Evolutionary conservation across 2,888 invertebrate genomes (phyloP).

Genomic region (Teleiodes luculella): DNA sequence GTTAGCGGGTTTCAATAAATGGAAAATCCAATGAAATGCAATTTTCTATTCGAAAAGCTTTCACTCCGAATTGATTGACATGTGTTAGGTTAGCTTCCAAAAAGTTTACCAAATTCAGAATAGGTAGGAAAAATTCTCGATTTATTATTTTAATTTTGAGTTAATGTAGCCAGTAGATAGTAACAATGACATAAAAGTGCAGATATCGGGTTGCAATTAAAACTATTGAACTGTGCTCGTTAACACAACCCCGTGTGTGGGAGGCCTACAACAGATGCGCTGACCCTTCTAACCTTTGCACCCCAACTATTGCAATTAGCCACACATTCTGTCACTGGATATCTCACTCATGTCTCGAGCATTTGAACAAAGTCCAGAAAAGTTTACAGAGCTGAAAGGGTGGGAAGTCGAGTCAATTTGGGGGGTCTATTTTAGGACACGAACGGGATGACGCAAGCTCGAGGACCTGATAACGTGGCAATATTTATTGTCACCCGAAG

Average conservation of each 20-base stretch:
- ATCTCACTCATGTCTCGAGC: constrained; percentile 13
- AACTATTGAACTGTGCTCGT: constrained; percentile 63
- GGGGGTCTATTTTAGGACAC: constrained; percentile 69
- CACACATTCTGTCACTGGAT: constrained; percentile 43
- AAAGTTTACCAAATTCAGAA: not conserved
- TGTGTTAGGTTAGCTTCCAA: not conserved
- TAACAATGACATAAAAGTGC: constrained; percentile 38
- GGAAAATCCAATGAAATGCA: constrained; percentile 16
- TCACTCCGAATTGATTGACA: constrained; percentile 23
- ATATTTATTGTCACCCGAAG: constrained; percentile 77
- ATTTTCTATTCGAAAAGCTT: constrained; percentile 24
- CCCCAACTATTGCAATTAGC: constrained; percentile 60
- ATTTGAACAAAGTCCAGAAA: constrained; percentile 17
- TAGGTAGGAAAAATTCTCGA: not conserved
- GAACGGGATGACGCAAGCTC: constrained; percentile 58
- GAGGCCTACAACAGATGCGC: constrained; percentile 71
- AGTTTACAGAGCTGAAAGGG: constrained; percentile 21
- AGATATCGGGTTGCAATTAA: constrained; percentile 76
- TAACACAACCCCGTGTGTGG: constrained; percentile 57
- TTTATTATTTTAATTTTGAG: not conserved
- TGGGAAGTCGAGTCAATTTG: constrained; percentile 42
- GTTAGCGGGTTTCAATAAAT: constrained; percentile 11
- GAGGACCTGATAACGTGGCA: constrained; percentile 71
- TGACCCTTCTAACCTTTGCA: constrained; percentile 57
- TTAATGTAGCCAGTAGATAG: constrained; percentile 6